A percentile compares a stretch with the other conserved stretches of the same genome.
Evolutionary conservation across 2,797 vertebrate genomes (phyloP).

Genomic region (Sardinella longiceps): DNA sequence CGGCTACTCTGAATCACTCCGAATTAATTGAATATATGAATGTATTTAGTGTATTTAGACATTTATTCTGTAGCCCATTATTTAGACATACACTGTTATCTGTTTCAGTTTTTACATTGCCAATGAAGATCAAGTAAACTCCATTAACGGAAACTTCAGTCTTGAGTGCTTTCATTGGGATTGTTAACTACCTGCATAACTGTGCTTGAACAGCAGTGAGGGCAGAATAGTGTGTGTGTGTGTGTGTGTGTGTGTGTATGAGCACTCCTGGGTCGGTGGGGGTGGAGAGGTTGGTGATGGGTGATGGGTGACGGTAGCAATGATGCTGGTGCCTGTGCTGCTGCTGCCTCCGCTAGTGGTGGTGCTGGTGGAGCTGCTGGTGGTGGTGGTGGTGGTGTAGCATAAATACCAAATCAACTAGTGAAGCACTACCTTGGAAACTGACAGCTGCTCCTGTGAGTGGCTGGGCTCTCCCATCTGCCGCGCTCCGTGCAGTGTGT

Average conservation of each 20-base stretch:
- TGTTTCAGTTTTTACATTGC: too few species aligned
- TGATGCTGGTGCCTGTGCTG: conserved; percentile 28
- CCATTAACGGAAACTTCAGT: too few species aligned
- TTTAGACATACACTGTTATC: too few species aligned
- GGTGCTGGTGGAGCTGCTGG: background rate
- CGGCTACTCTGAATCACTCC: too few species aligned
- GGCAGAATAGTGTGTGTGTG: background rate
- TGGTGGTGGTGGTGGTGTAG: conserved; percentile 28
- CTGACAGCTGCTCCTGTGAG: conserved; percentile 62
- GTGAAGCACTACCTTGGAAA: conserved; percentile 59
- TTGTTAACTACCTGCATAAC: too few species aligned
- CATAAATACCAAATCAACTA: conserved; percentile 54
- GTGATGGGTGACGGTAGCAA: background rate
- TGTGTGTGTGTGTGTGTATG: background rate
- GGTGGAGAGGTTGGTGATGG: background rate
- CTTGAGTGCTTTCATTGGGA: too few species aligned
- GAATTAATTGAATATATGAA: too few species aligned
- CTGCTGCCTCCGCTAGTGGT: conserved; percentile 9
- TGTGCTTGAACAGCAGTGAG: too few species aligned
- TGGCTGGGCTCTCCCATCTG: conserved; percentile 62
- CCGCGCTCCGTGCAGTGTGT: conserved; percentile 32
- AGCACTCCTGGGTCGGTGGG: background rate
- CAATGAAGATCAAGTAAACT: too few species aligned
- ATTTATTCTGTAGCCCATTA: too few species aligned
- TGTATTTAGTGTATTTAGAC: too few species aligned